Evolutionary conservation across 2,797 vertebrate genomes (phyloP).

Genomic region (Sylvia borin): DNA sequence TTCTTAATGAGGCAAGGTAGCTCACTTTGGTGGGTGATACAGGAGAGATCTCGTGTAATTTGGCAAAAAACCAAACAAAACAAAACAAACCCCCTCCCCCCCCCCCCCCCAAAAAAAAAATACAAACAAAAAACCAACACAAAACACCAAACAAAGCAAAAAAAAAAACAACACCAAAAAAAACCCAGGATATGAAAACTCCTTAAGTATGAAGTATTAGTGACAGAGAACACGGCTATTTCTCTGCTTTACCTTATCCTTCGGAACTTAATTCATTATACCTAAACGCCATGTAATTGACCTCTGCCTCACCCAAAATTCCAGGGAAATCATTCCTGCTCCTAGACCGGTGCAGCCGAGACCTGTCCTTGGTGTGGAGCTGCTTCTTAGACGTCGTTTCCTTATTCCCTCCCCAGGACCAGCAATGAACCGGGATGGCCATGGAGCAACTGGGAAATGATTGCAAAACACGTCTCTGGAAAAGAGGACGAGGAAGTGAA

Average conservation of each 20-base stretch:
- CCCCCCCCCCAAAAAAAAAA: too few species aligned
- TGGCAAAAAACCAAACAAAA: not conserved
- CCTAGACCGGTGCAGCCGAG: rapidly evolving
- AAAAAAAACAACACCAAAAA: too few species aligned
- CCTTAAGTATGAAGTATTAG: not conserved
- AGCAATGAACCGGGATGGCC: not conserved
- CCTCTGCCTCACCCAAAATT: not conserved
- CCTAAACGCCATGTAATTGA: not conserved
- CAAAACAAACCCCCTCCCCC: too few species aligned
- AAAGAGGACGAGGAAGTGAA: conserved; percentile 7
- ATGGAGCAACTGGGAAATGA: not conserved
- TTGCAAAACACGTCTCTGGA: not conserved
- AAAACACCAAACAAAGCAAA: too few species aligned
- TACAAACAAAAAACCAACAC: too few species aligned
- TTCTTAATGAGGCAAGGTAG: not conserved
- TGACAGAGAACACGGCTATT: not conserved
- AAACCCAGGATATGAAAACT: not conserved
- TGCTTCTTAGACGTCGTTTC: not conserved
- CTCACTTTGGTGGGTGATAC: not conserved
- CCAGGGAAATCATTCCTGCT: not conserved
- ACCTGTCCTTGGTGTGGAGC: rapidly evolving
- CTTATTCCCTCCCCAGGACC: not conserved
- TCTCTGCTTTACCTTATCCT: not conserved
- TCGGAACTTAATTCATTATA: not conserved
- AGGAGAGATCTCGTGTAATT: not conserved